Evolutionary conservation across 2,113 vertebrate genomes (phyloP), one percentile per base, ranked within the genome.

Genomic region (Ovis canadensis): DNA sequence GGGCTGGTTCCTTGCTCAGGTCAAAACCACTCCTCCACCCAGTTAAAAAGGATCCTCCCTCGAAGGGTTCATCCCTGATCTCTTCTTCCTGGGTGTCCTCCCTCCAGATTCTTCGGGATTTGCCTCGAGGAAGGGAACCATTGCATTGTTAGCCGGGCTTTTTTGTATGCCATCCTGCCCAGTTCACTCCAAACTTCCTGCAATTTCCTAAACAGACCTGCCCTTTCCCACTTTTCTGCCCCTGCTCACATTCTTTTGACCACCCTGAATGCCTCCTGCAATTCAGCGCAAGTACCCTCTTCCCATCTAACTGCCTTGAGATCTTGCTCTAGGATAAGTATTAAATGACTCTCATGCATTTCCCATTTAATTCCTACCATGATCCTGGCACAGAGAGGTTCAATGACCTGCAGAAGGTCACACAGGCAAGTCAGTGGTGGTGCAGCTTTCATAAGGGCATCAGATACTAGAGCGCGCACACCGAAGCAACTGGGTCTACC

Each of bases 401-500:
- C 92, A 82, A 3, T 60, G 52, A 60, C 23, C 92, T 81, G 15
- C 0, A 23, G 59, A 94, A 92, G 31, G 77, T 29, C 74, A 57
- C 86, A 25, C 54, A 91, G 88, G 27, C 2, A 85, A 77, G 55
- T 62, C 6, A 59, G 64, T 43, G 48, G 27, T 43, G 67, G 31
- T 48, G 7, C 14, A 33, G 45, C 36, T 78, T 80, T 88, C 80
- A 21, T 52, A 27, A 17, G 62, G 36, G 43, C 48, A 1, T 8
- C 1, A 5, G 10, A 45, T 1, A 3, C 25, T 50, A 64, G 54
- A 27, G 7, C 16, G 15, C 4, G 0, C 33, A 16, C 14, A 17
- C 43, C 33, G 45, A 31, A 96, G 4, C 10, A 13, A 5, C 29
- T 40, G 27, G 8, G 40, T 52, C 40, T 29, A 17, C 25, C 62